Evolutionary conservation across 2,797 vertebrate genomes (phyloP).

Genomic region (Sphenopsis melanotis): DNA sequence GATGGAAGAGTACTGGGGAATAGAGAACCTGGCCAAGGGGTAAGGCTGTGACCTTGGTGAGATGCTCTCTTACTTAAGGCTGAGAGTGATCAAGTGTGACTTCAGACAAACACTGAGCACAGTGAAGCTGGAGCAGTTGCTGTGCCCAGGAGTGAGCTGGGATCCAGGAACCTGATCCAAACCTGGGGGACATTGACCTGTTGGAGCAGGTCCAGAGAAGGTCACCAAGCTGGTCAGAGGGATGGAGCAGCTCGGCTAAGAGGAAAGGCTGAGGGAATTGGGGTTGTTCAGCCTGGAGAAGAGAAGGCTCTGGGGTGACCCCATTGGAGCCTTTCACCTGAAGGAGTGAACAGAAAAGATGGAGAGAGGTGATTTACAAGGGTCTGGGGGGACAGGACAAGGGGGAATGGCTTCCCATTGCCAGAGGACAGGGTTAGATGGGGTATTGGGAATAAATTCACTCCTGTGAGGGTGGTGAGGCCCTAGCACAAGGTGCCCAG

Average conservation of each 20-base stretch:
- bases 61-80: background rate
- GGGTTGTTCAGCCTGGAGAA: background rate
- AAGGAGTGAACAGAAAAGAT: background rate
- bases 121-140: background rate
- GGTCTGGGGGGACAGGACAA: background rate
- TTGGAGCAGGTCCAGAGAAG: background rate
- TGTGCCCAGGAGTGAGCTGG: background rate
- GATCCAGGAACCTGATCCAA: background rate
- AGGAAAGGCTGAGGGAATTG: background rate
- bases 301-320: background rate
- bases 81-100: background rate
- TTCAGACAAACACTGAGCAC: background rate
- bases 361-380: background rate
- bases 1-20: slow-evolving; percentile 87
- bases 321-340: too few species aligned
- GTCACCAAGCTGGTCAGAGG: background rate
- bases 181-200: background rate
- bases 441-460: background rate
- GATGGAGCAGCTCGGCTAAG: background rate
- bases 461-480: fast-evolving
- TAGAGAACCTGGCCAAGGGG: slow-evolving; percentile 90
- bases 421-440: background rate
- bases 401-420: background rate
- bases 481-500: background rate
- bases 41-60: slow-evolving; percentile 57